phyloP scores from a whole-genome alignment of 2,113 vertebrate genomes.

The Sisor rabdophorus region DNA sequence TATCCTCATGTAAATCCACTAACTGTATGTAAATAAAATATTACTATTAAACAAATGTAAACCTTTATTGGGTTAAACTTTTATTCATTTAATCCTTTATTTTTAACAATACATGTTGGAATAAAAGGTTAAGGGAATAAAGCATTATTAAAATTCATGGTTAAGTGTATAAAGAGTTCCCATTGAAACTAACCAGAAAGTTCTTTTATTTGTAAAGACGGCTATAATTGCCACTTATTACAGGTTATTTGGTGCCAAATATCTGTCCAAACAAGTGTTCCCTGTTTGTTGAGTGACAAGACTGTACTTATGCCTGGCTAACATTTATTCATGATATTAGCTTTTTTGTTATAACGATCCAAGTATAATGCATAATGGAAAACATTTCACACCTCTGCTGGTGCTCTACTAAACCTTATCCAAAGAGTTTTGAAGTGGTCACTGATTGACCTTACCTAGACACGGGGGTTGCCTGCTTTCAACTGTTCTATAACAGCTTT shows the following conservation, averaged over 20 bases:
- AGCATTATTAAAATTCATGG: too few relatives aligned
- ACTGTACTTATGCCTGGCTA: not conserved
- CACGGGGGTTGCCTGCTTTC: too few relatives aligned
- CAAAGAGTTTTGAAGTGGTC: too few relatives aligned
- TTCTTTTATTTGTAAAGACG: not conserved
- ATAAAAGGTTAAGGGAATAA: too few relatives aligned
- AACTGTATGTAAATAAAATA: too few relatives aligned
- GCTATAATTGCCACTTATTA: not conserved
- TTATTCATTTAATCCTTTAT: too few relatives aligned
- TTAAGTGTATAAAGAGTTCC: too few relatives aligned
- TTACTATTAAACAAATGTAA: too few relatives aligned
- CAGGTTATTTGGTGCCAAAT: not conserved
- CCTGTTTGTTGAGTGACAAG: not conserved
- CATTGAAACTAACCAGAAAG: not conserved
- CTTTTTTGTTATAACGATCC: not conserved
- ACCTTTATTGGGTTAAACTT: too few relatives aligned
- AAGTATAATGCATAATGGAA: not conserved
- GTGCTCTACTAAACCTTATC: not conserved
- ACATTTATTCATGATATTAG: not conserved
- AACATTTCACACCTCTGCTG: not conserved
- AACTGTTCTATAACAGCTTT: too few relatives aligned
- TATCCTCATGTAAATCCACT: constrained; percentile 11
- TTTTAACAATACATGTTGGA: too few relatives aligned
- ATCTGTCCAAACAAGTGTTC: not conserved
- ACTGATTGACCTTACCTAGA: too few relatives aligned